phyloP scores from a whole-genome alignment of 2,113 vertebrate species.

The Eonycteris spelaea region DNA sequence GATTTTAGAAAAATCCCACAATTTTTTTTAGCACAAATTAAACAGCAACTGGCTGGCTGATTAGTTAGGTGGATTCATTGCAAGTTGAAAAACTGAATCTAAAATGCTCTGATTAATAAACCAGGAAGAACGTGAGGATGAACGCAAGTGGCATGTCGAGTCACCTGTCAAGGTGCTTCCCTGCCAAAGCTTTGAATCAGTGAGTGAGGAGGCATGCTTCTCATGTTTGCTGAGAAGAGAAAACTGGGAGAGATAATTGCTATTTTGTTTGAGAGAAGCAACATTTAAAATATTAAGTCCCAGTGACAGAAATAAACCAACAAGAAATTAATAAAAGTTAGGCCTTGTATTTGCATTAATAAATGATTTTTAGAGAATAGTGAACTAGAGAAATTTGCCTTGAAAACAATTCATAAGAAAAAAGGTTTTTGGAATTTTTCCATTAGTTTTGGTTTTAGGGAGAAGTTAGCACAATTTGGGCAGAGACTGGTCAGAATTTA shows the following conservation, averaged over 20 bases:
- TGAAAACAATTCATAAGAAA: neutral
- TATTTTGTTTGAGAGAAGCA: neutral
- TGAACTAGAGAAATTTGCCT: neutral
- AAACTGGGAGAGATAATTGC: neutral
- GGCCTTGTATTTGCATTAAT: neutral
- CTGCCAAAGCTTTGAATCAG: neutral
- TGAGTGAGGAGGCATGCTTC: neutral
- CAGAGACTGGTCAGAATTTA: neutral
- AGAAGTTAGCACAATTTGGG: neutral
- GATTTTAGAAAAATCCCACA: neutral
- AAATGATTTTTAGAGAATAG: neutral
- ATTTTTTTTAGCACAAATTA: neutral
- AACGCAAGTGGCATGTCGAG: neutral
- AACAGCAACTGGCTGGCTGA: neutral
- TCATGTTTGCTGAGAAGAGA: neutral
- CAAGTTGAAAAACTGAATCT: neutral
- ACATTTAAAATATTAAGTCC: neutral
- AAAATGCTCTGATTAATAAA: neutral
- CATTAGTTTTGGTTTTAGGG: neutral
- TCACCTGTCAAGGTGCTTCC: neutral
- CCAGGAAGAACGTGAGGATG: neutral
- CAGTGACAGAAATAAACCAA: neutral
- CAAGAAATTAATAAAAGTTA: neutral
- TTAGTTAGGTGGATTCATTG: neutral
- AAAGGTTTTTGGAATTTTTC: conserved; percentile 41